Base-by-base conservation (phyloP, 2,888 invertebrate genomes). In the Julus scanicus region DNA sequence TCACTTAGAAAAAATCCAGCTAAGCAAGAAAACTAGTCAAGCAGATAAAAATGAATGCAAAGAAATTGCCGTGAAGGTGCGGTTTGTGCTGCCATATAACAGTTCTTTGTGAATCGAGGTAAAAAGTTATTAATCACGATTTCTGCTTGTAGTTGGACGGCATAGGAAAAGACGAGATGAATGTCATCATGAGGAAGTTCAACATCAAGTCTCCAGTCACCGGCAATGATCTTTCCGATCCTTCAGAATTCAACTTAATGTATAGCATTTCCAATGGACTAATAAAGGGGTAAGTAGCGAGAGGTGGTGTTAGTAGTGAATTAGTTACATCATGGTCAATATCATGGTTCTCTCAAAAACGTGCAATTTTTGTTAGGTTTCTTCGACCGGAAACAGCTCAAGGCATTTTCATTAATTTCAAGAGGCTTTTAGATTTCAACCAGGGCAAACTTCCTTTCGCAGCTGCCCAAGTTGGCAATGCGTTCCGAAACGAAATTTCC, bases 371-470 rank as follows among this genome's bases (percentile, higher is more conserved):
- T 91, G 90, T 87, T 91, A 95, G 95, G 20, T 99, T 96, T 92
- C 94, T 99, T 39, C 95, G 99, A 89, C 99, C 99, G 39, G 99
- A 99, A 94, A 99, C 99, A 17, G 99, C 99, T 0, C 99, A 99
- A 92, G 99, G 99, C 44, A 99, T 99, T 90, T 99, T 99, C 93
- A 99, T 99, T 0, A 99, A 99, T 93, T 99, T 99, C 92, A 99
- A 99, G 92, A 94, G 99, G 17, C 94, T 99, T 44, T 92, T 99
- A 88, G 99, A 99, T 92, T 99, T 99, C 92, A 99, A 99, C 92
- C 98, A 98, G 92, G 99, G 98, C 9, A 95, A 95, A 90, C 92
- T 99, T 57, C 99, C 99, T 44, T 99, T 99, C 93, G 99, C 99
- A 90, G 99, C 98, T 88, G 99, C 99, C 15, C 99, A 99, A 93